These are phyloP conservation scores for Trichonephila inaurata DNA, from an alignment of 1,140 invertebrate species.

Conservation along the genomic window DNA sequence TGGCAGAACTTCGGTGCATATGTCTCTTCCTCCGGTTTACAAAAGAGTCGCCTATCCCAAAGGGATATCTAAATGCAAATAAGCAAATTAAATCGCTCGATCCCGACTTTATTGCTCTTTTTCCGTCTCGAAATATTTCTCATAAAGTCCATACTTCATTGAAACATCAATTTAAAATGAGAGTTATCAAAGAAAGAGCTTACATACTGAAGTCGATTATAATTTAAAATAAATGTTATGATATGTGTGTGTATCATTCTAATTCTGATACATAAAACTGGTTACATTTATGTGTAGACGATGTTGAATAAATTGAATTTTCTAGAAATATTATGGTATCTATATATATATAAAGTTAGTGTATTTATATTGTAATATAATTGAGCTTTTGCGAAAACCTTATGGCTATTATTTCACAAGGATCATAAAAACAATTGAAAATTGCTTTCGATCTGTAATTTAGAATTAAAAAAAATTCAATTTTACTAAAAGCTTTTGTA, in stretches of 20 bases:
- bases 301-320: too few relatives aligned
- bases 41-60: constrained; percentile 29
- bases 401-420: too few relatives aligned
- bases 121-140: neutral
- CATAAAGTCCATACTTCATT: neutral
- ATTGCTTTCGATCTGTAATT: too few relatives aligned
- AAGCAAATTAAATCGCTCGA: neutral
- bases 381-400: too few relatives aligned
- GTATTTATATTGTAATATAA: too few relatives aligned
- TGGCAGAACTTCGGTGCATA: neutral
- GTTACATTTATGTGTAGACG: too few relatives aligned
- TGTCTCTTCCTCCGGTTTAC: neutral
- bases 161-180: neutral
- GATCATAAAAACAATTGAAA: too few relatives aligned
- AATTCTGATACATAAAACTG: too few relatives aligned
- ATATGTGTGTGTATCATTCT: neutral
- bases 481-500: too few relatives aligned
- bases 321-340: too few relatives aligned
- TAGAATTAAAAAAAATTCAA: too few relatives aligned
- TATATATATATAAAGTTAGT: too few relatives aligned
- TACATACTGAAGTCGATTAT: neutral
- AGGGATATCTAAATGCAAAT: constrained; percentile 26
- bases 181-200: neutral
- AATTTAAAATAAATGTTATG: neutral
- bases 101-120: neutral